Percentiles rank a stretch among this genome's conserved stretches.
These are phyloP conservation scores for Oasisia sp. DNA, from an alignment of 2,888 invertebrate genomes.

Conservation along the genomic window DNA sequence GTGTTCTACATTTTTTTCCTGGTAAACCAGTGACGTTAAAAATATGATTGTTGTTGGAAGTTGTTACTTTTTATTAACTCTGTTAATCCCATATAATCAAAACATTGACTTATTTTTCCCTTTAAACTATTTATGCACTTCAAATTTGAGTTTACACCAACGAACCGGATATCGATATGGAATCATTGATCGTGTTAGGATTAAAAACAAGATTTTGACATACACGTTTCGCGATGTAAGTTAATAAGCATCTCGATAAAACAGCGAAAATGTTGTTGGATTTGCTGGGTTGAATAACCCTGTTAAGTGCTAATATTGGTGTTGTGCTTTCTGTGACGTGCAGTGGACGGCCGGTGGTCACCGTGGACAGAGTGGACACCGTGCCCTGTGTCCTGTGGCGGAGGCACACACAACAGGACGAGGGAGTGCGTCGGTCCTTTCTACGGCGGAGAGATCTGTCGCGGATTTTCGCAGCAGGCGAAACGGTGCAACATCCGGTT, in stretches of 20 bases:
- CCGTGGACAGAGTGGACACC: conserved; percentile 32
- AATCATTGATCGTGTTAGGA: not conserved
- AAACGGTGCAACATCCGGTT: not conserved
- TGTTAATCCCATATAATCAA: too few relatives aligned
- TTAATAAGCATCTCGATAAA: not conserved
- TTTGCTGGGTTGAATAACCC: not conserved
- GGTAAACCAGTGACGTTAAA: too few relatives aligned
- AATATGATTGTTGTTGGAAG: too few relatives aligned
- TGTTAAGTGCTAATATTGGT: not conserved
- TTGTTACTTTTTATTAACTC: too few relatives aligned
- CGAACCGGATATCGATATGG: too few relatives aligned
- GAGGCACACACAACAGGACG: conserved; percentile 26
- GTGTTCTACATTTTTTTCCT: too few relatives aligned
- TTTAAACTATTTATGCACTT: too few relatives aligned
- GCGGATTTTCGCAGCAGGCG: conserved; percentile 1
- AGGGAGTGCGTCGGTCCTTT: conserved; percentile 28
- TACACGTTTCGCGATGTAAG: not conserved
- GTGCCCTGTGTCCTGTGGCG: conserved; percentile 36
- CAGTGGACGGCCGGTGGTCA: conserved; percentile 37
- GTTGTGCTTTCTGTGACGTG: not conserved
- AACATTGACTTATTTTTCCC: too few relatives aligned
- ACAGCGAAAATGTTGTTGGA: not conserved
- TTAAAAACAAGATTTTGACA: not conserved
- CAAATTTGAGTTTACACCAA: too few relatives aligned
- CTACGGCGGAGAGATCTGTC: conserved; percentile 31